Conservation (phyloP, 2,888 invertebrate species). For the Mythimna lalbum region DNA sequence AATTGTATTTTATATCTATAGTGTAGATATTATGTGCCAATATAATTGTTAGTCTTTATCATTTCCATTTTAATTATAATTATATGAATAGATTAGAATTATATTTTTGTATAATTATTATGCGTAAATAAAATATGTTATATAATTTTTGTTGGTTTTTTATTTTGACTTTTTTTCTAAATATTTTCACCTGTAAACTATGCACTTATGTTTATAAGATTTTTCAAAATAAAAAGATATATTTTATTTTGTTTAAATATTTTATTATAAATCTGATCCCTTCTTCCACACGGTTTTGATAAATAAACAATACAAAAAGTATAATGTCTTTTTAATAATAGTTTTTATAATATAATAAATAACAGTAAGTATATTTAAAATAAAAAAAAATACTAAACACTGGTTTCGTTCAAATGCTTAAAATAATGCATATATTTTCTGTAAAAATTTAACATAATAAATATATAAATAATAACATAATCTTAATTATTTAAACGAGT, state of each 20-base stretch:
- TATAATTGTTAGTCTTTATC: conserved; percentile 66
- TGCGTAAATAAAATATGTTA: conserved; percentile 71
- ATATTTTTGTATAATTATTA: conserved; percentile 77
- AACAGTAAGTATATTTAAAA: too few relatives aligned
- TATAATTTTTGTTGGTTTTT: conserved; percentile 48
- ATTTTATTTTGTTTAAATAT: background rate
- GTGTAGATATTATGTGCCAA: conserved; percentile 72
- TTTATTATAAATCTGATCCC: conserved; percentile 21
- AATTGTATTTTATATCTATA: conserved; percentile 56
- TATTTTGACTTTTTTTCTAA: conserved; percentile 10
- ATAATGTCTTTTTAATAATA: background rate
- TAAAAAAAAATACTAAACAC: background rate
- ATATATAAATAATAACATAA: background rate
- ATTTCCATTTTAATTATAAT: conserved; percentile 67
- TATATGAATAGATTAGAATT: conserved; percentile 64
- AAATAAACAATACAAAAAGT: conserved; percentile 14
- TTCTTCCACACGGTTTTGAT: conserved; percentile 15
- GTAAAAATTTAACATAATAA: background rate
- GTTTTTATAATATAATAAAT: too few relatives aligned
- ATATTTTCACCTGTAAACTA: background rate
- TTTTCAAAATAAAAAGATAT: background rate
- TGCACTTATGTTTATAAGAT: background rate
- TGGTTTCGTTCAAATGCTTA: background rate
- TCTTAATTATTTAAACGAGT: background rate
- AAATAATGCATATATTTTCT: background rate